These are phyloP conservation scores for Pogonus chalceus DNA, from an alignment of 1,140 invertebrate species.

Conservation along the genomic window DNA sequence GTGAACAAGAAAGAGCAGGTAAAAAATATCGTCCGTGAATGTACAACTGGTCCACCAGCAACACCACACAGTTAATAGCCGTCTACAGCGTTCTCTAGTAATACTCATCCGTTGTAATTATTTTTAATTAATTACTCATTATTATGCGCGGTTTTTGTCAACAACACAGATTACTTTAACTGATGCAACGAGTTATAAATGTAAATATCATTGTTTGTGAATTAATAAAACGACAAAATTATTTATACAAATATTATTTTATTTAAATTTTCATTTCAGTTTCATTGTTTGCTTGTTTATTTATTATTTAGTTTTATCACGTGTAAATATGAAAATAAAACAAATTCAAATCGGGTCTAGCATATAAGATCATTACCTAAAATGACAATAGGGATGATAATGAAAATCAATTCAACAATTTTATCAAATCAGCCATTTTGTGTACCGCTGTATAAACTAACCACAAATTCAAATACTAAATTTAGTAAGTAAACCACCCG, in stretches of 20 bases:
- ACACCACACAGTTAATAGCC: background rate
- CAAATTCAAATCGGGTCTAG: too few species aligned
- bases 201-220: background rate
- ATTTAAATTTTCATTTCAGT: too few species aligned
- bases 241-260: too few species aligned
- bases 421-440: background rate
- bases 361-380: too few species aligned
- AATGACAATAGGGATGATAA: too few species aligned
- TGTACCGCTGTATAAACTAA: background rate
- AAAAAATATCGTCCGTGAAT: background rate
- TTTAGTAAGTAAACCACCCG: slow-evolving; percentile 5
- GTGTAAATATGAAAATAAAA: too few species aligned
- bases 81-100: background rate
- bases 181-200: background rate
- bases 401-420: too few species aligned
- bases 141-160: background rate
- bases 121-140: background rate
- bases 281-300: too few species aligned
- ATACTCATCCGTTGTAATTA: background rate
- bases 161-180: background rate
- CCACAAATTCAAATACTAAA: slow-evolving; percentile 5
- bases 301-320: too few species aligned
- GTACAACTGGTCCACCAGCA: too few species aligned
- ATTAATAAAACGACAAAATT: too few species aligned
- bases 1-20: background rate